These are phyloP conservation scores for Papilio polytes DNA, from an alignment of 1,140 invertebrate species.

Conservation along the genomic window DNA sequence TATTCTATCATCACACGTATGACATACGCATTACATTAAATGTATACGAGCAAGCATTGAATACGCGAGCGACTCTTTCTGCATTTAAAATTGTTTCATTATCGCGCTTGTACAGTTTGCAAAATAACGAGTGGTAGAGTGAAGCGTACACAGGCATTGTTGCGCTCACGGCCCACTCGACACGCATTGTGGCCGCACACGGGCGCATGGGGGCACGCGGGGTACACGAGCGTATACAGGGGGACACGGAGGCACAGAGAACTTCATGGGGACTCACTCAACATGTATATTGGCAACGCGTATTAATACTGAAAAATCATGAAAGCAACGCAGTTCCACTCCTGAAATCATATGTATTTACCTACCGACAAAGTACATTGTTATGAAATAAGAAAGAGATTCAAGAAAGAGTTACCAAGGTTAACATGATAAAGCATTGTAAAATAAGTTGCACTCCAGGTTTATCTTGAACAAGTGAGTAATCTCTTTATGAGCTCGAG, in stretches of 20 bases:
- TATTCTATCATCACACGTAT: not conserved
- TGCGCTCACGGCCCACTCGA: conserved; percentile 18
- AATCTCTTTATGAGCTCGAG: not conserved
- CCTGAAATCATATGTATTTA: not conserved
- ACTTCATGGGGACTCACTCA: not conserved
- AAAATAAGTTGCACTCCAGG: too few relatives aligned
- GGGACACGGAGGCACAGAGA: not conserved
- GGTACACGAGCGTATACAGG: not conserved
- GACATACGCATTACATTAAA: not conserved
- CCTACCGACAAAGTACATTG: not conserved
- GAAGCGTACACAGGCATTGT: conserved; percentile 1
- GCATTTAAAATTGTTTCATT: conserved; percentile 2
- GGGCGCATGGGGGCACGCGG: not conserved
- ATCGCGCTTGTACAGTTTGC: conserved; percentile 16
- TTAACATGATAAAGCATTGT: too few relatives aligned
- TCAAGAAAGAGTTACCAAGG: too few relatives aligned
- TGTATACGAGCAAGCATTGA: not conserved
- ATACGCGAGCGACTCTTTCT: conserved; percentile 8
- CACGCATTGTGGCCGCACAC: conserved; percentile 2
- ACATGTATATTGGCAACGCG: not conserved
- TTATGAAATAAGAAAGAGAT: not conserved
- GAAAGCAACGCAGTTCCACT: not conserved
- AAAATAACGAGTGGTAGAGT: conserved; percentile 6
- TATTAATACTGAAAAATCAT: not conserved
- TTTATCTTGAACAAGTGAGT: not conserved